A percentile compares a stretch with the other conserved stretches of the same genome.
Conservation (phyloP, 2,797 vertebrate genomes). For the Sebastiscus albofasciatus region DNA sequence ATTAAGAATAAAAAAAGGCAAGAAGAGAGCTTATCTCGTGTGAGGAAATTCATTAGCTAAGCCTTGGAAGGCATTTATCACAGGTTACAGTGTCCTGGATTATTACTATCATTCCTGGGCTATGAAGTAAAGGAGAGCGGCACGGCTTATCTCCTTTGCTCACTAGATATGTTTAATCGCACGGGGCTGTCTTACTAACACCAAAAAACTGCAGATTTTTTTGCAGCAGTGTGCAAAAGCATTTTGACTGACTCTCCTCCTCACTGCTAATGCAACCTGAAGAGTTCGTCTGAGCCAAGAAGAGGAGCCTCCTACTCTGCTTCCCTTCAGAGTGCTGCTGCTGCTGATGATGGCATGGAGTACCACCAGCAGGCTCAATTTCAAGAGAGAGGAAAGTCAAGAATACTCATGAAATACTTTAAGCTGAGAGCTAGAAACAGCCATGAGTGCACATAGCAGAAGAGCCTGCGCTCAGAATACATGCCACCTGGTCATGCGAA, state of each 20-base stretch:
- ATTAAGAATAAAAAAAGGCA: slow-evolving; percentile 9
- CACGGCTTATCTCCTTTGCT: slow-evolving; percentile 50
- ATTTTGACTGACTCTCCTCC: slow-evolving; percentile 26
- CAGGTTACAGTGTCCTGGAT: slow-evolving; percentile 66
- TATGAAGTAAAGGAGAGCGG: slow-evolving; percentile 38
- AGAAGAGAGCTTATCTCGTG: not conserved
- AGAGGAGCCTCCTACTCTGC: slow-evolving; percentile 33
- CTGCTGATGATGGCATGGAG: slow-evolving; percentile 50
- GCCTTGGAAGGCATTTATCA: slow-evolving; percentile 49
- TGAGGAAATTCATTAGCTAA: slow-evolving; percentile 57
- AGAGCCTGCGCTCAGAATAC: not conserved
- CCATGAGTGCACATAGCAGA: slow-evolving; percentile 7
- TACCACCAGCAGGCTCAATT: slow-evolving; percentile 32
- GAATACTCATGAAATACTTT: slow-evolving; percentile 27
- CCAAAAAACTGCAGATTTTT: slow-evolving; percentile 47
- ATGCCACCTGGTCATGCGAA: slow-evolving; percentile 17
- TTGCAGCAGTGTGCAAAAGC: slow-evolving; percentile 21
- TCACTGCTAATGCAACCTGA: slow-evolving; percentile 19
- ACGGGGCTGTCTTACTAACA: slow-evolving; percentile 32
- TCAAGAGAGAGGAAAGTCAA: not conserved
- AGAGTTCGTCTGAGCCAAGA: slow-evolving; percentile 40
- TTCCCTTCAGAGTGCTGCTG: slow-evolving; percentile 15
- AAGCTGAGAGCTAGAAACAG: slow-evolving; percentile 19
- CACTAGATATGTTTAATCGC: slow-evolving; percentile 58
- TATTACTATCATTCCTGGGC: slow-evolving; percentile 58